Percentiles rank a stretch among this genome's conserved stretches.
Evolutionary conservation across 2,113 vertebrate species (phyloP).

Genomic region (Vulpes ferrilata): DNA sequence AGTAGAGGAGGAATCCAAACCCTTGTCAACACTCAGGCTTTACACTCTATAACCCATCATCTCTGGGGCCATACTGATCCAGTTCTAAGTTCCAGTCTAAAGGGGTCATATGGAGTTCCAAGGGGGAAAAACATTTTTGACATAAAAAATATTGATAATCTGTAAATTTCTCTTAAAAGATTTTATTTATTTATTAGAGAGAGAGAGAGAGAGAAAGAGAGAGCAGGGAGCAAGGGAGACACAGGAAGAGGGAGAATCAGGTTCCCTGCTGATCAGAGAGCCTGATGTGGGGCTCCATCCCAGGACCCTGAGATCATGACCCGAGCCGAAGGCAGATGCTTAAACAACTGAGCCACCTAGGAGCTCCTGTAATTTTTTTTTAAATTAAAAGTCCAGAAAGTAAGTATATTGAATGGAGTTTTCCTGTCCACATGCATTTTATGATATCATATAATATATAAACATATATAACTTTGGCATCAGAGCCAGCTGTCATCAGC

Average conservation of each 20-base stretch:
- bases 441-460: background rate
- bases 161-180: background rate
- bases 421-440: background rate
- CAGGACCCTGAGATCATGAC: background rate
- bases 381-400: background rate
- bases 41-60: fast-evolving
- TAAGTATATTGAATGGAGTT: background rate
- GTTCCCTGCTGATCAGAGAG: background rate
- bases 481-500: background rate
- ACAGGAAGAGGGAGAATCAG: background rate
- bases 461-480: no score
- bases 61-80: background rate
- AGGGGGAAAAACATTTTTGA: background rate
- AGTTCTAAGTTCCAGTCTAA: background rate
- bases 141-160: background rate
- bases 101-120: background rate
- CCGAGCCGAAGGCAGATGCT: background rate
- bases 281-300: background rate
- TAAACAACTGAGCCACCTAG: background rate
- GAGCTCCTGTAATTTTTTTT: background rate
- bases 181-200: background rate
- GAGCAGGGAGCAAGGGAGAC: background rate
- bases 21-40: fast-evolving
- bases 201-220: background rate
- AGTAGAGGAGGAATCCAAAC: background rate